These are phyloP conservation scores for Epinotia brunnichana DNA, from an alignment of 2,888 invertebrate species.

Conservation along the genomic window DNA sequence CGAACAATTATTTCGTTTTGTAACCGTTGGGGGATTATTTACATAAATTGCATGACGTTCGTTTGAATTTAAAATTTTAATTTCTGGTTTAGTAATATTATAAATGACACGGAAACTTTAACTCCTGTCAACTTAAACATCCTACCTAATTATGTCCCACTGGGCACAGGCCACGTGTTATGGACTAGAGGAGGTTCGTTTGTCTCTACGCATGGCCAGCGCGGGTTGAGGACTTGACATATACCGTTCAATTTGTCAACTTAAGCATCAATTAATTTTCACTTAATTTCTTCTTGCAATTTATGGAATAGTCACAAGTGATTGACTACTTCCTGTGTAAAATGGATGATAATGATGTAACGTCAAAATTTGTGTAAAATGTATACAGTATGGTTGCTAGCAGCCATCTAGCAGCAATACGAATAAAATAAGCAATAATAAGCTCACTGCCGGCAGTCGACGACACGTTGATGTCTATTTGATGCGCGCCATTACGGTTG, in stretches of 20 bases:
- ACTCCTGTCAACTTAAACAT: no score
- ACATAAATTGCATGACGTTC: not conserved
- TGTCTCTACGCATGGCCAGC: not conserved
- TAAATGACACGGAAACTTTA: no score
- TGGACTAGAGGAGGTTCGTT: not conserved
- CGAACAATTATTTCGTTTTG: slow-evolving; percentile 14
- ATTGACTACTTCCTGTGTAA: not conserved
- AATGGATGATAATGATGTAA: not conserved
- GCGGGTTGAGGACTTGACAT: not conserved
- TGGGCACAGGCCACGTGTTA: not conserved
- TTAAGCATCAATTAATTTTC: not conserved
- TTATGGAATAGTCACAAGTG: not conserved
- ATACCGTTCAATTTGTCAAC: no score
- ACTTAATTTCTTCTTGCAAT: not conserved
- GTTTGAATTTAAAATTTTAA: not conserved
- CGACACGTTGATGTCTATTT: slow-evolving; percentile 70
- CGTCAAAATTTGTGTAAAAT: not conserved
- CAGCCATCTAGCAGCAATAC: not conserved
- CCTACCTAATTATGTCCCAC: not conserved
- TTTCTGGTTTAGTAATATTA: not conserved
- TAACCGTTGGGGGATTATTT: slow-evolving; percentile 16
- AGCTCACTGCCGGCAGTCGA: slow-evolving; percentile 24
- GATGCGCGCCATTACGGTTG: slow-evolving; percentile 49
- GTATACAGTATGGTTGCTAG: no score
- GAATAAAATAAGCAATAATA: slow-evolving; percentile 6